Conservation (phyloP, 2,113 vertebrate genomes). For the Pavo muticus region DNA sequence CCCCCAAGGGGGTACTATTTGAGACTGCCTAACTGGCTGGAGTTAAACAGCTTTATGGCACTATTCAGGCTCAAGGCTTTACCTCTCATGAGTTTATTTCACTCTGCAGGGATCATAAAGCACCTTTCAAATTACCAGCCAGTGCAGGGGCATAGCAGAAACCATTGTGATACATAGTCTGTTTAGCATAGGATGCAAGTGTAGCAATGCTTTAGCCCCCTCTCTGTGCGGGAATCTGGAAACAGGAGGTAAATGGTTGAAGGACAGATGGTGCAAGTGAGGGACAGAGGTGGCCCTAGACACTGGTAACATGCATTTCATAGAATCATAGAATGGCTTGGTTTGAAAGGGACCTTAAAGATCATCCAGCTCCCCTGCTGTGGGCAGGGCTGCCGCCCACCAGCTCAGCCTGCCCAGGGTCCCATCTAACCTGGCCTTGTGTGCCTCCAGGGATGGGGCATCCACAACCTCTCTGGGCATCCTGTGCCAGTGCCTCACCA, state of each 20-base stretch:
- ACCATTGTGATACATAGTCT: constrained; percentile 34
- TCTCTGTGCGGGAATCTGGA: background rate
- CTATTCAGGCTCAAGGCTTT: constrained; percentile 49
- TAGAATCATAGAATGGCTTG: background rate
- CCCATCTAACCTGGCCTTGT: too few species aligned
- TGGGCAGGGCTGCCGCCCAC: background rate
- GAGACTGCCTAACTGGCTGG: constrained; percentile 4
- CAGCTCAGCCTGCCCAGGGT: too few species aligned
- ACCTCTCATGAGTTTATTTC: constrained; percentile 56
- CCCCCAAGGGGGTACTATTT: constrained; percentile 19
- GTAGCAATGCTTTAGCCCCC: background rate
- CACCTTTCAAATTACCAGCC: constrained; percentile 52
- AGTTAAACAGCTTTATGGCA: constrained; percentile 57
- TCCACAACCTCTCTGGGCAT: too few species aligned
- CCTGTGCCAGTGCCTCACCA: too few species aligned
- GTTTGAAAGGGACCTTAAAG: background rate
- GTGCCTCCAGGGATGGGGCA: too few species aligned
- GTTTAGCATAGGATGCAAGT: fast-evolving
- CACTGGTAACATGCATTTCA: background rate
- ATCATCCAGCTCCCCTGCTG: background rate
- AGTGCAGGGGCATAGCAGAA: constrained; percentile 10
- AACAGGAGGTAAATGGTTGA: background rate
- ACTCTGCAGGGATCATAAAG: constrained; percentile 61
- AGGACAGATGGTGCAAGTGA: background rate
- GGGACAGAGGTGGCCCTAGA: background rate